phyloP scores from a whole-genome alignment of 2,888 invertebrate genomes.

The Stenodera caucasica region DNA sequence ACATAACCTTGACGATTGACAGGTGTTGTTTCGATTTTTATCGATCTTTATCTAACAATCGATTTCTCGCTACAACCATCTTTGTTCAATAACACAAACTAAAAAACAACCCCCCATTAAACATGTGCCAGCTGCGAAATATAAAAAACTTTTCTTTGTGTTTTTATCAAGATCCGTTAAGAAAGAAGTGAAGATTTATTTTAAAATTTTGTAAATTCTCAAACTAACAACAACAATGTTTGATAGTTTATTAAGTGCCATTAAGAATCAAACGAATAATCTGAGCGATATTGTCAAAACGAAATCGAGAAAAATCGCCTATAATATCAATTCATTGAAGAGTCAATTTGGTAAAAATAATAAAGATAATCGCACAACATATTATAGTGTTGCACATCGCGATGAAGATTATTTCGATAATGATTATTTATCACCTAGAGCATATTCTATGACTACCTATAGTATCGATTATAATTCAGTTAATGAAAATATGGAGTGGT shows the following conservation, averaged over 20 bases:
- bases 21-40: slow-evolving; percentile 18
- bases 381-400: slow-evolving; percentile 47
- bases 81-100: slow-evolving; percentile 27
- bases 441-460: slow-evolving; percentile 55
- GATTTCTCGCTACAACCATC: slow-evolving; percentile 10
- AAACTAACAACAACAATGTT: slow-evolving; percentile 51
- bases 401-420: slow-evolving; percentile 50
- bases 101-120: slow-evolving; percentile 24
- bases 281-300: slow-evolving; percentile 52
- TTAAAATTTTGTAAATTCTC: not conserved
- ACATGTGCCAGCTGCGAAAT: slow-evolving; percentile 35
- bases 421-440: slow-evolving; percentile 62
- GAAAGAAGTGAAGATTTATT: not conserved
- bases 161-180: not conserved
- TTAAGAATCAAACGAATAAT: slow-evolving; percentile 56
- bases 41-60: slow-evolving; percentile 16
- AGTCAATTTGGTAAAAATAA: slow-evolving; percentile 48
- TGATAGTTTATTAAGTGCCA: slow-evolving; percentile 54
- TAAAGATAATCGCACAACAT: slow-evolving; percentile 41
- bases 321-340: slow-evolving; percentile 50
- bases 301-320: slow-evolving; percentile 50
- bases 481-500: slow-evolving; percentile 56
- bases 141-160: slow-evolving; percentile 8
- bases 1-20: slow-evolving; percentile 26
- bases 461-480: slow-evolving; percentile 62